A percentile compares a stretch with the other conserved stretches of the same genome.
These are phyloP conservation scores for Arothron firmamentum DNA, from an alignment of 2,113 vertebrate species.

Conservation along the genomic window DNA sequence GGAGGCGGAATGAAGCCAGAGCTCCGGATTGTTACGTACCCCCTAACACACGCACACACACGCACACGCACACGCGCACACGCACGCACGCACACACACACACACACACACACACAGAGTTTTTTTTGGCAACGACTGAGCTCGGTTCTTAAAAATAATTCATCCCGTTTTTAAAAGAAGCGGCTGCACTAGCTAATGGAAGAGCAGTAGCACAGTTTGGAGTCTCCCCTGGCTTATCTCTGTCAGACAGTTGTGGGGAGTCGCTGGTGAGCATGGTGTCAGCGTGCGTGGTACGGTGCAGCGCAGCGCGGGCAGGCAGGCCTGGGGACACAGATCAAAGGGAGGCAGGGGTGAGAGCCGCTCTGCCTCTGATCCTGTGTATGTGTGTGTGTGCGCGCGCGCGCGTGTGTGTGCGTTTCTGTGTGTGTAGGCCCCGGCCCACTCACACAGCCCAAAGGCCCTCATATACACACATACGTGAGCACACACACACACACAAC, in stretches of 20 bases:
- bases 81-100: conserved; percentile 58
- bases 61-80: conserved; percentile 25
- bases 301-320: conserved; percentile 86
- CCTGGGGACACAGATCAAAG: conserved; percentile 99
- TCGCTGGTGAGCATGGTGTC: conserved; percentile 91
- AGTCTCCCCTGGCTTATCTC: conserved; percentile 92
- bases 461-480: conserved; percentile 39
- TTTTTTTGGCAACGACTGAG: conserved; percentile 67
- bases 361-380: conserved; percentile 87
- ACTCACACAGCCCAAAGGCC: conserved; percentile 76
- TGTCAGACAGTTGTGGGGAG: conserved; percentile 97
- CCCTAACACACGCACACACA: neutral
- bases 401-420: conserved; percentile 38
- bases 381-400: conserved; percentile 37
- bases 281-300: conserved; percentile 79
- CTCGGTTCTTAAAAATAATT: conserved; percentile 77
- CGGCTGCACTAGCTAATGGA: conserved; percentile 79
- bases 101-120: conserved; percentile 51
- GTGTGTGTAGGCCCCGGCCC: conserved; percentile 68
- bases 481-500: conserved; percentile 50
- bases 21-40: conserved; percentile 70
- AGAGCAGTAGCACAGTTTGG: conserved; percentile 78
- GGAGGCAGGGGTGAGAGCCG: conserved; percentile 79
- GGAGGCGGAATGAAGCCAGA: conserved; percentile 70
- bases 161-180: conserved; percentile 79